These are phyloP conservation scores for Rhombomys opimus DNA, from an alignment of 2,113 vertebrate species.

Conservation along the genomic window DNA sequence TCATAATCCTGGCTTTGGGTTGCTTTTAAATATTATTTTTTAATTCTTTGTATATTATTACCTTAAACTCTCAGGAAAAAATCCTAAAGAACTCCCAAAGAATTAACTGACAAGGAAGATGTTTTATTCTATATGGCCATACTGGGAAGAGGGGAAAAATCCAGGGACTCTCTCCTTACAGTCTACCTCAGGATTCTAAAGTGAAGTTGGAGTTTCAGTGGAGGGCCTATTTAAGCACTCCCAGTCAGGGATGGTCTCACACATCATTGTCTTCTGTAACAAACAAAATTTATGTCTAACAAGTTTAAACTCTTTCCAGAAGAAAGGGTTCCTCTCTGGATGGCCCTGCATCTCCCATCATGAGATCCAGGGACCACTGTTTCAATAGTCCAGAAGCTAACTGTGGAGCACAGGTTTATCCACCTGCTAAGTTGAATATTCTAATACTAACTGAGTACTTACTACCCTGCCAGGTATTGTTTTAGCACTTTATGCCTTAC, in stretches of 20 bases:
- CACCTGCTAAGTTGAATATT: too few species aligned
- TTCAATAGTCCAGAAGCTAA: neutral
- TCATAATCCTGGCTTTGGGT: constrained; percentile 4
- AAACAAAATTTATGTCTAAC: neutral
- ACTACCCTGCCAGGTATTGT: neutral
- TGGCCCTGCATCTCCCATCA: neutral
- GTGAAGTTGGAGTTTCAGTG: neutral
- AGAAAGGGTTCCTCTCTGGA: too few species aligned
- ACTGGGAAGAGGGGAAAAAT: neutral
- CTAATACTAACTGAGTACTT: constrained; percentile 32
- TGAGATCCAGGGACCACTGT: neutral
- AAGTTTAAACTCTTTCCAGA: too few species aligned
- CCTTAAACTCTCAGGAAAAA: constrained; percentile 12
- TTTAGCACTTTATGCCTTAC: constrained; percentile 27
- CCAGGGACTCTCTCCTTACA: too few species aligned
- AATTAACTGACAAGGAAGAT: neutral
- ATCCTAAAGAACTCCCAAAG: constrained; percentile 19
- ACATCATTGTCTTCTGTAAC: neutral
- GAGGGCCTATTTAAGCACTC: neutral
- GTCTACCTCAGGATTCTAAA: neutral
- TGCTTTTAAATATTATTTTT: constrained; percentile 33
- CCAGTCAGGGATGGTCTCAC: neutral
- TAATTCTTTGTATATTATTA: constrained; percentile 13
- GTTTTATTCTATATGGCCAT: neutral
- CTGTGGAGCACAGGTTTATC: neutral